Evolutionary conservation across 2,888 invertebrate genomes (phyloP).

Genomic region (Ditylenchus weischeri): DNA sequence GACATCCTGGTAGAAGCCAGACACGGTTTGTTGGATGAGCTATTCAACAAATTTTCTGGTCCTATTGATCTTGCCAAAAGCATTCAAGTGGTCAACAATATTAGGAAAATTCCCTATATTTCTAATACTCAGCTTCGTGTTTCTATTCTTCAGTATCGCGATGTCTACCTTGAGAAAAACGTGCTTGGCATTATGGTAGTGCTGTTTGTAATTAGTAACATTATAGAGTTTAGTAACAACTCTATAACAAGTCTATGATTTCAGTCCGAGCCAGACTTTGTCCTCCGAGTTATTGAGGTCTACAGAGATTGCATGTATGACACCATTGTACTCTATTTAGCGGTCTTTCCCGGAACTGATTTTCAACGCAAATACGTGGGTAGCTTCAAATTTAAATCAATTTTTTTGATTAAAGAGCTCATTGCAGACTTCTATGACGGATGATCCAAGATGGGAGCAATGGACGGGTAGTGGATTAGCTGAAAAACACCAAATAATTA

Average conservation of each 20-base stretch:
- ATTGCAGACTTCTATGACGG: conserved; percentile 25
- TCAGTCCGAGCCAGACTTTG: conserved; percentile 47
- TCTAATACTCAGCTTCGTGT: conserved; percentile 54
- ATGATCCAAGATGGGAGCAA: conserved; percentile 55
- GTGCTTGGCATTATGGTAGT: conserved; percentile 46
- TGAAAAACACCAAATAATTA: no score
- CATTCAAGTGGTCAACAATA: conserved; percentile 55
- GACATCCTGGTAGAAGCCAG: conserved; percentile 53
- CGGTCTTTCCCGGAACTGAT: conserved; percentile 56
- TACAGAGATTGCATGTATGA: conserved; percentile 58
- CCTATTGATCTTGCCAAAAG: conserved; percentile 53
- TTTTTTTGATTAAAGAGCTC: background rate
- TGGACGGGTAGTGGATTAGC: conserved; percentile 38
- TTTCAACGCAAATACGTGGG: conserved; percentile 44
- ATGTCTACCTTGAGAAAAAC: conserved; percentile 55
- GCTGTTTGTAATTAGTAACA: background rate
- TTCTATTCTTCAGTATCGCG: conserved; percentile 55
- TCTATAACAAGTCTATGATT: conserved; percentile 12
- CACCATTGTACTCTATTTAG: conserved; percentile 56
- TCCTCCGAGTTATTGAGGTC: conserved; percentile 50
- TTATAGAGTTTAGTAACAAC: no score
- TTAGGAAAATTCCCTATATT: conserved; percentile 55
- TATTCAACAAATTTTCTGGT: conserved; percentile 56
- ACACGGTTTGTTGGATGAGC: conserved; percentile 50
- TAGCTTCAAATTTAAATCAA: background rate